Conservation (phyloP, 2,888 invertebrate species). For the Pilophorus perplexus region DNA sequence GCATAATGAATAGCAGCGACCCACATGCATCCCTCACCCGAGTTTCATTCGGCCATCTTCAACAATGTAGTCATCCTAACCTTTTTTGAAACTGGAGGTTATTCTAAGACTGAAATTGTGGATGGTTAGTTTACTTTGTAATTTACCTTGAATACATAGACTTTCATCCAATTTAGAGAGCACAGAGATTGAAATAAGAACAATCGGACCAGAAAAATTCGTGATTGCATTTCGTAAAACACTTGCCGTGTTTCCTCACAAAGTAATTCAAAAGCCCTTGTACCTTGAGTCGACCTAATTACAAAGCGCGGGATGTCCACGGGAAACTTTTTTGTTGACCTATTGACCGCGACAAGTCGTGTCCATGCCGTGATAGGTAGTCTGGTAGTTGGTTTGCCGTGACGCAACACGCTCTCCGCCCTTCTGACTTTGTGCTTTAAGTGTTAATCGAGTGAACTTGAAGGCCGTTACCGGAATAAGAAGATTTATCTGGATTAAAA, state of each 20-base stretch:
- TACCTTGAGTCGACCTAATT: slow-evolving; percentile 27
- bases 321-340: slow-evolving; percentile 27
- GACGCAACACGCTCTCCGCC: slow-evolving; percentile 7
- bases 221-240: slow-evolving; percentile 39
- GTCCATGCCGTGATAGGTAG: slow-evolving; percentile 32
- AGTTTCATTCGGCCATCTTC: too few species aligned
- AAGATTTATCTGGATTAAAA: slow-evolving; percentile 15
- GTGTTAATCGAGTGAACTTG: slow-evolving; percentile 30
- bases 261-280: slow-evolving; percentile 21
- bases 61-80: too few species aligned
- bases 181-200: slow-evolving; percentile 22
- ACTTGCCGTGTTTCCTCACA: slow-evolving; percentile 13
- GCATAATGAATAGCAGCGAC: too few species aligned
- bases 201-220: slow-evolving; percentile 39
- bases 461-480: neutral
- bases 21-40: too few species aligned
- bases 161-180: too few species aligned
- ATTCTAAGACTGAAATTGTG: too few species aligned
- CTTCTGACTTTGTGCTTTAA: neutral
- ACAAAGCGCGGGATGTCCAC: slow-evolving; percentile 25
- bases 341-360: slow-evolving; percentile 34
- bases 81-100: too few species aligned
- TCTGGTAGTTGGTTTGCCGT: slow-evolving; percentile 3
- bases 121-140: too few species aligned
- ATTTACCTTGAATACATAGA: too few species aligned